Percentiles rank a stretch among this genome's conserved stretches.
phyloP scores from a whole-genome alignment of 2,888 invertebrate species.

The Aphidius colemani region DNA sequence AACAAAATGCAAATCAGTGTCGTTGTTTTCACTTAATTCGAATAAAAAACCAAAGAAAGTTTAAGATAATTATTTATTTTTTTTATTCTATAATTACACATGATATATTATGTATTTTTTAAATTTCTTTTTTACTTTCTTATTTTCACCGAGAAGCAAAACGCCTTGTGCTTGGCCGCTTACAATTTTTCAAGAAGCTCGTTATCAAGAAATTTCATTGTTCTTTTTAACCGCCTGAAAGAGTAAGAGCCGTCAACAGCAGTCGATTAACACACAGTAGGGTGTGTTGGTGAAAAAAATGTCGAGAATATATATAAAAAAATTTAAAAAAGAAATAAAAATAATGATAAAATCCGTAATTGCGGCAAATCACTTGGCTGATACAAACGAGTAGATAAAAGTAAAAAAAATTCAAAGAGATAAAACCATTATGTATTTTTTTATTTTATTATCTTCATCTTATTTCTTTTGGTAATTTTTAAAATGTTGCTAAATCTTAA shows the following conservation, averaged over 20 bases:
- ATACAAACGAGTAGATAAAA: slow-evolving; percentile 17
- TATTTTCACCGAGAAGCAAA: neutral
- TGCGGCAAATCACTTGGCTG: slow-evolving; percentile 45
- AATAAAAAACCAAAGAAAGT: too few relatives aligned
- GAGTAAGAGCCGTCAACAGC: slow-evolving; percentile 30
- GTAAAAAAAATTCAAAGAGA: neutral
- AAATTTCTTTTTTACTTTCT: slow-evolving; percentile 4
- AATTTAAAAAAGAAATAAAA: slow-evolving; percentile 20
- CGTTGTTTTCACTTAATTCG: too few relatives aligned
- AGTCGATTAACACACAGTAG: slow-evolving; percentile 11
- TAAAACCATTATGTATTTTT: too few relatives aligned
- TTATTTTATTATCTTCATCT: too few relatives aligned
- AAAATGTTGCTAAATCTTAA: too few relatives aligned
- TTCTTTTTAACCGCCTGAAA: slow-evolving; percentile 28
- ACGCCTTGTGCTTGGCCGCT: slow-evolving; percentile 30
- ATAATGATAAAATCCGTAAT: slow-evolving; percentile 43
- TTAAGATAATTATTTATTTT: too few relatives aligned
- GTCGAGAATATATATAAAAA: slow-evolving; percentile 12
- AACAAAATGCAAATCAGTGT: too few relatives aligned
- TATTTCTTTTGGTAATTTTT: too few relatives aligned
- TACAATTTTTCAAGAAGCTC: slow-evolving; percentile 37
- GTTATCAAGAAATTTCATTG: slow-evolving; percentile 37
- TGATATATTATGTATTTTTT: too few relatives aligned
- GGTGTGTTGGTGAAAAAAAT: slow-evolving; percentile 5
- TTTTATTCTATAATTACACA: too few relatives aligned